phyloP scores from a whole-genome alignment of 2,113 vertebrate species.

The Hypomesus transpacificus region DNA sequence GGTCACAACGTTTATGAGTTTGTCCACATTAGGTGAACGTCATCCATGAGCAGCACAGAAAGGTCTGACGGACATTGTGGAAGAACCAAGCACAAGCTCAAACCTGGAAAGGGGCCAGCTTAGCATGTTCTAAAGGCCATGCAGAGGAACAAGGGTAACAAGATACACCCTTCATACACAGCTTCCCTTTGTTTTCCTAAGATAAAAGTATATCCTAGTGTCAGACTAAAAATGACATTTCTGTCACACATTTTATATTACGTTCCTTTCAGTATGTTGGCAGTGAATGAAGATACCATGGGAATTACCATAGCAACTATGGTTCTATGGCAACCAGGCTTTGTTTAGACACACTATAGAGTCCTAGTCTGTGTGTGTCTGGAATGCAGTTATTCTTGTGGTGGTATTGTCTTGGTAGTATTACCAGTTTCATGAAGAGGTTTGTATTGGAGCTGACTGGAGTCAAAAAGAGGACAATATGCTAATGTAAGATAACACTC shows the following conservation, averaged over 20 bases:
- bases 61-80: too few relatives aligned
- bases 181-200: slow-evolving; percentile 1
- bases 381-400: neutral
- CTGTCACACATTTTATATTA: neutral
- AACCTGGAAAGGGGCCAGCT: too few relatives aligned
- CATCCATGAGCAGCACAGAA: too few relatives aligned
- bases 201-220: neutral
- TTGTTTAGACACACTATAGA: neutral
- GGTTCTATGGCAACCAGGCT: neutral
- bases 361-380: slow-evolving; percentile 4
- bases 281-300: slow-evolving; percentile 2
- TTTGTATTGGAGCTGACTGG: slow-evolving; percentile 2
- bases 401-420: neutral
- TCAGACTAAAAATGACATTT: neutral
- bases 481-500: slow-evolving; percentile 4
- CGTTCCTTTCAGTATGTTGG: slow-evolving; percentile 1
- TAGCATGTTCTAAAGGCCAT: too few relatives aligned
- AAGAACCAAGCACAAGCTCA: too few relatives aligned
- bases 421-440: neutral
- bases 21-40: too few relatives aligned
- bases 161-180: too few relatives aligned
- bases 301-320: neutral
- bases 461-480: neutral
- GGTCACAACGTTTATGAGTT: too few relatives aligned
- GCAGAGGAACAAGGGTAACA: too few relatives aligned